Conservation (phyloP, 2,888 invertebrate species). For the Eledona agricola region DNA sequence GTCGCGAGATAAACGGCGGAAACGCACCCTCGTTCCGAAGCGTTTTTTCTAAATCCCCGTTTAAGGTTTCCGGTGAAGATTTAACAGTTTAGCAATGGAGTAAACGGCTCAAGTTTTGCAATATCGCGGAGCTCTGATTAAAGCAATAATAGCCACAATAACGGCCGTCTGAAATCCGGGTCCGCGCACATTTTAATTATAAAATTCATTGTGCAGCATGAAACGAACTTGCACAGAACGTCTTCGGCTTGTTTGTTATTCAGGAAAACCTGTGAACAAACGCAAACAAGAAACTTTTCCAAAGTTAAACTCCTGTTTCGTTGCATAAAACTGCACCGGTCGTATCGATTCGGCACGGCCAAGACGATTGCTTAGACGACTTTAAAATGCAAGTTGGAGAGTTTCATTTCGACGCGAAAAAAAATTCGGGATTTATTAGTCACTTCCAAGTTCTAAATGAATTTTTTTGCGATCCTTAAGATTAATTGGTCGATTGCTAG, state of each 20-base stretch:
- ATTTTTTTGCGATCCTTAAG: conserved; percentile 16
- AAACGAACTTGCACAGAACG: conserved; percentile 9
- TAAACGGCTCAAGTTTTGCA: conserved; percentile 3
- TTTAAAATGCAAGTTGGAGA: conserved; percentile 19
- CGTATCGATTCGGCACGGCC: conserved; percentile 38
- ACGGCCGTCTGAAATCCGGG: neutral
- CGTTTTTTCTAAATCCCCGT: conserved; percentile 15
- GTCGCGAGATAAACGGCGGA: conserved; percentile 15
- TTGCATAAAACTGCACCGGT: conserved; percentile 43
- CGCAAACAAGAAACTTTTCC: conserved; percentile 43
- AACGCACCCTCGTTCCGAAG: conserved; percentile 1
- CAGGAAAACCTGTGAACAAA: conserved; percentile 36
- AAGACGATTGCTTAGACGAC: conserved; percentile 17
- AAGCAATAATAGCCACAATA: conserved; percentile 1
- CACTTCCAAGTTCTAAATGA: conserved; percentile 18
- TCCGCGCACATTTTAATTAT: conserved; percentile 19
- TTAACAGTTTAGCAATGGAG: conserved; percentile 6
- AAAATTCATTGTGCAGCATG: conserved; percentile 15
- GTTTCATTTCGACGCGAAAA: conserved; percentile 23
- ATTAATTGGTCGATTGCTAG: conserved; percentile 19
- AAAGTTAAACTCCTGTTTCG: conserved; percentile 43
- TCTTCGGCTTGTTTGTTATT: conserved; percentile 39
- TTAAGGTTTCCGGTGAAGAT: conserved; percentile 6
- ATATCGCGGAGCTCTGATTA: neutral
- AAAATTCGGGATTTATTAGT: conserved; percentile 22